Conservation (phyloP, 2,888 invertebrate species). For the Hedya salicella region DNA sequence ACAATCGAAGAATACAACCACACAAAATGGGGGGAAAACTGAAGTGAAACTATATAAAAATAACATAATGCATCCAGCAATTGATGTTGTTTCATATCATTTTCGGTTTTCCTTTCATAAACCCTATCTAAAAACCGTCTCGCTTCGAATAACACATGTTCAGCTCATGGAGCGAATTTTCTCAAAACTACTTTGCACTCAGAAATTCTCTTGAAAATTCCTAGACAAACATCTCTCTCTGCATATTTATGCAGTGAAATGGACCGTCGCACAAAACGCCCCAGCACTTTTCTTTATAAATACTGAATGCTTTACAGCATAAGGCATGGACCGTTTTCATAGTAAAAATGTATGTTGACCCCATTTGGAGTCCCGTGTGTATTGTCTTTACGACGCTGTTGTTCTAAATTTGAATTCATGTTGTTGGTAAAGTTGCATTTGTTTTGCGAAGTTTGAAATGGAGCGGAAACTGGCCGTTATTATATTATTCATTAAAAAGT, state of each 20-base stretch:
- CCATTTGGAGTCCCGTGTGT: slow-evolving; percentile 25
- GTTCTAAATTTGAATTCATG: slow-evolving; percentile 35
- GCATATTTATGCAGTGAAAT: slow-evolving; percentile 29
- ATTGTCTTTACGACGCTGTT: slow-evolving; percentile 22
- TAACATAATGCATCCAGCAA: not conserved
- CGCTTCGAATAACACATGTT: slow-evolving; percentile 5
- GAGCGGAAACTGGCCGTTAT: not conserved
- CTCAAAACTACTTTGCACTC: slow-evolving; percentile 18
- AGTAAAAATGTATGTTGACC: slow-evolving; percentile 24
- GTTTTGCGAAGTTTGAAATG: slow-evolving; percentile 4
- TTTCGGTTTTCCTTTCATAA: not conserved
- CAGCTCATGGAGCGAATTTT: slow-evolving; percentile 12
- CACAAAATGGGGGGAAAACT: too few species aligned
- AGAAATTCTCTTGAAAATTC: slow-evolving; percentile 23
- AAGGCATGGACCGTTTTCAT: slow-evolving; percentile 19
- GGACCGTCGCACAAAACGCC: slow-evolving; percentile 25
- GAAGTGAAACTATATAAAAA: too few species aligned
- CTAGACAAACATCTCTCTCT: slow-evolving; percentile 21
- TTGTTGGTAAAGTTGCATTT: slow-evolving; percentile 17
- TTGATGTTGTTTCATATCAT: too few species aligned
- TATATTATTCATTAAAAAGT: not conserved
- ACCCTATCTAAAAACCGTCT: slow-evolving; percentile 2
- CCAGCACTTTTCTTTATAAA: slow-evolving; percentile 33
- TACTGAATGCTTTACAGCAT: slow-evolving; percentile 24
- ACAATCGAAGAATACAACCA: too few species aligned